Percentiles rank a stretch among this genome's conserved stretches.
Evolutionary conservation across 1,140 invertebrate genomes (phyloP).

Genomic region (Paraescarpia echinospica): DNA sequence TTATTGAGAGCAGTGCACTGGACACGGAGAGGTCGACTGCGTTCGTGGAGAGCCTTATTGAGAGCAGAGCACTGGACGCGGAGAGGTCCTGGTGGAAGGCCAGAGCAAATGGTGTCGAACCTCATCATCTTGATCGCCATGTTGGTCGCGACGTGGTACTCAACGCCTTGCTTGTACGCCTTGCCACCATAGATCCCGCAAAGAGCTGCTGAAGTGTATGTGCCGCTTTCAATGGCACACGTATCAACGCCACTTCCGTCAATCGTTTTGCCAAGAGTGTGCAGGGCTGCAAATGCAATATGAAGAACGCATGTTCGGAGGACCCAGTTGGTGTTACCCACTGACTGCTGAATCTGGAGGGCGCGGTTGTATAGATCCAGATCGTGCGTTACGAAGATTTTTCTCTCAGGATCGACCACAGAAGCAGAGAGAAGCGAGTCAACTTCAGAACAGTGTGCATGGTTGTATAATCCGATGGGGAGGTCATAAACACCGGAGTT

Average conservation of each 20-base stretch:
- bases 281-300: conserved; percentile 15
- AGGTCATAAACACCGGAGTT: not conserved
- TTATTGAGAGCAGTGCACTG: too few species aligned
- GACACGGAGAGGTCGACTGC: too few species aligned
- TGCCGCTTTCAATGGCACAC: conserved; percentile 13
- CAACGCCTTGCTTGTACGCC: conserved; percentile 15
- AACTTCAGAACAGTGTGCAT: conserved; percentile 2
- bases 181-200: conserved; percentile 2
- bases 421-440: not conserved
- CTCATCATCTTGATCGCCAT: conserved; percentile 11
- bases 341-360: conserved; percentile 11
- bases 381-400: conserved; percentile 7
- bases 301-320: not conserved
- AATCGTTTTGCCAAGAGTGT: not conserved
- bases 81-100: not conserved
- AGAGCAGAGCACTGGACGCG: not conserved
- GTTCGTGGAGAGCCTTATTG: not conserved
- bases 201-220: conserved; percentile 15
- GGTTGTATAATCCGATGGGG: not conserved
- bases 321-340: not conserved
- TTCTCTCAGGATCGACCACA: conserved; percentile 7
- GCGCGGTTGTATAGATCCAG: conserved; percentile 13
- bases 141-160: conserved; percentile 2
- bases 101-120: not conserved
- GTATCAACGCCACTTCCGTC: conserved; percentile 11